Evolutionary conservation across 2,113 vertebrate species (phyloP).

Genomic region (Peromyscus californicus): DNA sequence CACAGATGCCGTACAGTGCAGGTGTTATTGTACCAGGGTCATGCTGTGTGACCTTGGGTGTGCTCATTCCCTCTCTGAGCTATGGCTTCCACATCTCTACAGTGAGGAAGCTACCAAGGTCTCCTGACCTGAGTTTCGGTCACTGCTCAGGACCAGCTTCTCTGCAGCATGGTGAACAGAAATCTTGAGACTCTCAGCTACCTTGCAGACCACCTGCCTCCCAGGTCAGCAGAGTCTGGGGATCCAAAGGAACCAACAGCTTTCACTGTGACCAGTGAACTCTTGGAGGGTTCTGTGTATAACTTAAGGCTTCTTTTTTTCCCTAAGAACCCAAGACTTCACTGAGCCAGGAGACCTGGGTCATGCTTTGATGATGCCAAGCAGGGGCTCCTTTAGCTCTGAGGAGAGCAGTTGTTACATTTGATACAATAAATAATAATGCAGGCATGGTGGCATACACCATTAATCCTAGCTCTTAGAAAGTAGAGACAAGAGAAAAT

Average conservation of each 20-base stretch:
- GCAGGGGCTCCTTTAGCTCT: conserved; percentile 59
- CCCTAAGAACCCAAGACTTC: conserved; percentile 52
- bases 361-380: conserved; percentile 58
- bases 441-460: neutral
- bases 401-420: conserved; percentile 51
- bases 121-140: neutral
- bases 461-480: neutral
- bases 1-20: neutral
- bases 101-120: neutral
- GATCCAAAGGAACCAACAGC: neutral
- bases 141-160: neutral
- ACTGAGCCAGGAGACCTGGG: conserved; percentile 75
- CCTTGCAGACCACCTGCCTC: neutral
- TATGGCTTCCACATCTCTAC: neutral
- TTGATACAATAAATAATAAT: neutral
- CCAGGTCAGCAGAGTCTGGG: fast-evolving
- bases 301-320: conserved; percentile 64
- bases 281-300: conserved; percentile 47
- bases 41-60: neutral
- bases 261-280: neutral
- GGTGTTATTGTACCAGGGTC: neutral
- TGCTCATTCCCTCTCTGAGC: neutral
- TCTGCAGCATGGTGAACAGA: neutral
- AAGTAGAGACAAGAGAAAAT: neutral
- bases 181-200: neutral